A percentile compares a stretch with the other conserved stretches of the same genome.
phyloP scores from a whole-genome alignment of 2,797 vertebrate genomes.

The Ceryle rudis region DNA sequence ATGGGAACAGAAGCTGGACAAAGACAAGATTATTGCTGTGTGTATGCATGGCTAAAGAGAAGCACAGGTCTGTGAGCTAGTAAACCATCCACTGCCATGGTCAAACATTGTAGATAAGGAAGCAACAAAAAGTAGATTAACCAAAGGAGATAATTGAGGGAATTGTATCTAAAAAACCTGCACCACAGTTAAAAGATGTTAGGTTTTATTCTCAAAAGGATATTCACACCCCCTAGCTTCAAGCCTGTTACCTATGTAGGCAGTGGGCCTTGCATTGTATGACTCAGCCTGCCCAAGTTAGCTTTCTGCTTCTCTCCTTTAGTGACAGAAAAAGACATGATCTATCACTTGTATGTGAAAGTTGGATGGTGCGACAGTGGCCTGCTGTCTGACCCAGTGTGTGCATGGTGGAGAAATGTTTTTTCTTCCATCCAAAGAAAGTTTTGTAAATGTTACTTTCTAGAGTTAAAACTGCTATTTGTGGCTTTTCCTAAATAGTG shows the following conservation, averaged over 20 bases:
- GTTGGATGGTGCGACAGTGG: background rate
- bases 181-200: background rate
- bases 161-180: background rate
- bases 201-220: background rate
- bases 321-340: background rate
- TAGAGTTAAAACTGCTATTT: background rate
- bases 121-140: background rate
- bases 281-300: background rate
- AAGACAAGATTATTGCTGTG: background rate
- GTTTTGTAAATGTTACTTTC: background rate
- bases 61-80: background rate
- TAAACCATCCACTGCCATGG: background rate
- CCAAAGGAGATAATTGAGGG: background rate
- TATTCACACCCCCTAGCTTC: background rate
- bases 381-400: background rate
- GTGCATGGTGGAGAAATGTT: background rate
- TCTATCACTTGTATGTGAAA: background rate
- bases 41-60: background rate
- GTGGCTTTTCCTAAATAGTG: background rate
- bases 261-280: background rate
- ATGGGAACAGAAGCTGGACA: background rate
- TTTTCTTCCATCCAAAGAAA: background rate
- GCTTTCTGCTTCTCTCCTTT: background rate
- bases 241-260: background rate
- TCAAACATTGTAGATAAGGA: background rate